Base-by-base conservation (phyloP, 2,797 vertebrate species). In the Cephalopachus bancanus region DNA sequence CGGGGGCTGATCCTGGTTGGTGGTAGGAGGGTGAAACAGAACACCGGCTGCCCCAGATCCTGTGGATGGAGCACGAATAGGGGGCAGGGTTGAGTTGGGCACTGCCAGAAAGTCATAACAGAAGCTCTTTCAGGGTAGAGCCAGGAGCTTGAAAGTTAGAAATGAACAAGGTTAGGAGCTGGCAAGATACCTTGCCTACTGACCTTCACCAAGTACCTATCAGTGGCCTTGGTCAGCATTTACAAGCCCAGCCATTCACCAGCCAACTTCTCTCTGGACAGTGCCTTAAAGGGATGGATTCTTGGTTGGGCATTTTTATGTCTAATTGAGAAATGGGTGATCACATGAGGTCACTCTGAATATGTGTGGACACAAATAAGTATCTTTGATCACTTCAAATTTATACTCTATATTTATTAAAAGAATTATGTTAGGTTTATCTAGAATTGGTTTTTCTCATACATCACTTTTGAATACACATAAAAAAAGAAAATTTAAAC, bases 381-480 rank as follows among this genome's bases (percentile, higher is more conserved):
- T 89, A 33, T 51, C 86, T 93, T 67, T 62, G 17, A 64, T 33
- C 59, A 93, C 76, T 95, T 83, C 59, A 24, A 53, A 64, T 81
- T 92, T 74, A 84, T 78, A 79, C 84, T 94, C 89, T 33, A 85
- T 84, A 60, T 74, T 89, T 84, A 95, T 30, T 64, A 30, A 71
- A 76, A 95, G 55, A 64, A 9, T 83, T 78, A 7, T 96, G 81
- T 93, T 44, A 84, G 62, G 24, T 15, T 76, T 74, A 44, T 37
- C 51, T 71, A 60, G 37, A 76, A 76, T 78, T 74, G 80, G 11
- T 89, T 83, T 88, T 87, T 93, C 60, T 59, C 30, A 76, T 20
- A 60, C 67, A 72, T 87, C 76, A 78, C 69, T 72, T 83, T 76
- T 55, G 33, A 20, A 59, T 79, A 87, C 44, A 83, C 11, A 78